Evolutionary conservation across 1,140 invertebrate species (phyloP), one percentile per base, ranked within the genome.

Genomic region (Episyrphus balteatus): DNA sequence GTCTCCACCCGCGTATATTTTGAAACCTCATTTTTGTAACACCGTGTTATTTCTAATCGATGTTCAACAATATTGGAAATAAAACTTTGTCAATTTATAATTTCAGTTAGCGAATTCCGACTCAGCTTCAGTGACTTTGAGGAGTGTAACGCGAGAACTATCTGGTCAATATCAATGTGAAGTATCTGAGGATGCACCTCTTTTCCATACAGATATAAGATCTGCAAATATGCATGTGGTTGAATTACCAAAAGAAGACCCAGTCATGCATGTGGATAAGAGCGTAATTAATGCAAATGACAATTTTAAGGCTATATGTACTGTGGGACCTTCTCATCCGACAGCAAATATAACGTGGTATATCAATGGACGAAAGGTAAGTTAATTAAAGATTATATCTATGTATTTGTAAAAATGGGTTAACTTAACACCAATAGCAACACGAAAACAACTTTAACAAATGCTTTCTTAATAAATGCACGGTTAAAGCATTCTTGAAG

Each of bases 81-180:
- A n/a, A n/a, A n/a, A n/a, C n/a, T n/a, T n/a, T n/a, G n/a, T n/a
- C n/a, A n/a, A n/a, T n/a, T 47, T 40, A 5, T 17, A 15, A 15
- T 53, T 59, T n/a, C 67, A 81, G 79, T 69, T 80, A 14, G 72
- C 74, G 45, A 72, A 72, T 46, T 81, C 79, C 34, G 77, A 80
- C 57, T 73, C 78, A 34, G 76, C 75, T 51, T 70, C 74, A 38
- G 79, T 81, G 17, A 78, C 78, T 1, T 59, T 82, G 15, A 75
- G 73, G 12, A 73, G 78, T 51, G 78, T 82, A 7, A 76, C 78
- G 51, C 62, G 76, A 21, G 77, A 79, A 14, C 62, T 80, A 40
- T 77, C 78, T 3, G 82, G 81, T 12, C 75, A 74, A 52, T 84
- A 82, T 67, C 80, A 81, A 59, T 84, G 82, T 51, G 81, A 84